phyloP scores from a whole-genome alignment of 2,113 vertebrate genomes.

The Ctenodactylus gundi region DNA sequence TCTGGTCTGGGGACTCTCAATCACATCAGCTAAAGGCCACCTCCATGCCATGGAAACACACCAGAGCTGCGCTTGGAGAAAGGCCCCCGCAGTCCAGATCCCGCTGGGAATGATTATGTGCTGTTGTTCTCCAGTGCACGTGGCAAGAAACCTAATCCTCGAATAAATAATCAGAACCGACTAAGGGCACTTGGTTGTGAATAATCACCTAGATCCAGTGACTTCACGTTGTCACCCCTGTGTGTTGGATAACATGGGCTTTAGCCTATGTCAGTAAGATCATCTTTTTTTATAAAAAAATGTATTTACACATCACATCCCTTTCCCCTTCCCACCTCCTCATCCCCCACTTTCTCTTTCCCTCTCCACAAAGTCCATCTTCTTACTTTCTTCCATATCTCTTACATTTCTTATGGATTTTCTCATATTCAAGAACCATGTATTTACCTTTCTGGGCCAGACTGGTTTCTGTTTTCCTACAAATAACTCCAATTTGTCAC shows the following conservation, averaged over 20 bases:
- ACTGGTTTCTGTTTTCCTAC: no score
- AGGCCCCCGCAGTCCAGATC: not conserved
- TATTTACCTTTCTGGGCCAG: no score
- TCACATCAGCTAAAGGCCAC: not conserved
- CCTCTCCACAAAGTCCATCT: no score
- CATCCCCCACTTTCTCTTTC: no score
- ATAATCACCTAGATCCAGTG: slow-evolving; percentile 38
- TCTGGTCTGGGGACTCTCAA: slow-evolving; percentile 1
- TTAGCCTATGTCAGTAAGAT: not conserved
- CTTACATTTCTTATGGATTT: no score
- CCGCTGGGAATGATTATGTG: not conserved
- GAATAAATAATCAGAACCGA: slow-evolving; percentile 13
- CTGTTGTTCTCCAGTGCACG: not conserved
- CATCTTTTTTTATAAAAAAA: no score
- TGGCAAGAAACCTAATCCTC: slow-evolving; percentile 34
- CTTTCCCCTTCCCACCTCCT: no score
- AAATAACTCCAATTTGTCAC: no score
- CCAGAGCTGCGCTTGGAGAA: slow-evolving; percentile 3
- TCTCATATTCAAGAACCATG: no score
- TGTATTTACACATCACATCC: no score
- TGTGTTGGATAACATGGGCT: not conserved
- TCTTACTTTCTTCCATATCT: no score
- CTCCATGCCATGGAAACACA: not conserved
- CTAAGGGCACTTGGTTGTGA: not conserved
- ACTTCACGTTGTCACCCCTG: slow-evolving; percentile 14